These are phyloP conservation scores for Platalea minor DNA, from an alignment of 2,797 vertebrate genomes.

Conservation along the genomic window DNA sequence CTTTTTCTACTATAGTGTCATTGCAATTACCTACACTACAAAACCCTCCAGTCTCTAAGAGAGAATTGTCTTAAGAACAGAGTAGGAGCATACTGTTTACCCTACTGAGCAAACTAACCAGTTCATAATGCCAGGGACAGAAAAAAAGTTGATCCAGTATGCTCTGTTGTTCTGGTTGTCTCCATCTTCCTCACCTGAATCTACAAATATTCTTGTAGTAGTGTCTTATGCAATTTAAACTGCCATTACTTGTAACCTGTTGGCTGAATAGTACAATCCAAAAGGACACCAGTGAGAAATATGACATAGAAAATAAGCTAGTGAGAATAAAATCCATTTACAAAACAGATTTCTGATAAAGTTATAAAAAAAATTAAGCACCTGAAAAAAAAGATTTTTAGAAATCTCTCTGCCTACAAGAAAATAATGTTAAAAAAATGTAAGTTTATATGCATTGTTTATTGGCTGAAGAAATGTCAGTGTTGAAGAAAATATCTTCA, in stretches of 20 bases:
- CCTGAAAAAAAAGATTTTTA: neutral
- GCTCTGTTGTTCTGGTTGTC: neutral
- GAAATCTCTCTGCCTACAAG: neutral
- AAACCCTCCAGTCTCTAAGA: neutral
- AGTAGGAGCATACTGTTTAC: neutral
- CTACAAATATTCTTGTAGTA: neutral
- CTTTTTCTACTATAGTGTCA: rapidly evolving
- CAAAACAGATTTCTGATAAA: neutral
- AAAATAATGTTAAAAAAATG: neutral
- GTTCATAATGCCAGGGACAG: neutral
- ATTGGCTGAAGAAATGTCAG: neutral
- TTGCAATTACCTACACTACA: neutral
- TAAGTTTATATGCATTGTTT: neutral
- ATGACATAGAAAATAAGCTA: neutral
- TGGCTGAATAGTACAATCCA: neutral
- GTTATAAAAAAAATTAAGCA: neutral
- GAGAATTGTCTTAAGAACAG: neutral
- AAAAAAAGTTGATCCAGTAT: neutral
- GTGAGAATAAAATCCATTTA: neutral
- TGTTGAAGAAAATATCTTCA: neutral
- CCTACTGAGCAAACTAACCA: neutral
- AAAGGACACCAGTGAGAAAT: neutral
- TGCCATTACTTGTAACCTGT: neutral
- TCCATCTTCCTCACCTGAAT: neutral
- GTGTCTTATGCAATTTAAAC: neutral